Conservation (phyloP, 2,888 invertebrate genomes). For the Deroplatys truncata region DNA sequence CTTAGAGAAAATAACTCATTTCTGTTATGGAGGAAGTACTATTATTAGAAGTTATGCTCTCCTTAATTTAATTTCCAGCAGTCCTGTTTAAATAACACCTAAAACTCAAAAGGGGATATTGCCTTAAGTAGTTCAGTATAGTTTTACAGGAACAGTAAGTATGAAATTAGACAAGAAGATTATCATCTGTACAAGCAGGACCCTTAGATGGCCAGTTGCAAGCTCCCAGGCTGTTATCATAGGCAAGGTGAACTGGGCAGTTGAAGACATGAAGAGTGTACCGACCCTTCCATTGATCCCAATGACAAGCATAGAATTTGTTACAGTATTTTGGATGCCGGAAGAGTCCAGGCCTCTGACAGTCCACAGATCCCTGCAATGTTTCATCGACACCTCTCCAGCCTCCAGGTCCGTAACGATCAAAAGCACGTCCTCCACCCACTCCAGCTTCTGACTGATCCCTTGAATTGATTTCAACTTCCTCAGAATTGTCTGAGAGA, state of each 20-base stretch:
- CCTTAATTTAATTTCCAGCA: too few relatives aligned
- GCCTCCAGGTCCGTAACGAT: constrained; percentile 61
- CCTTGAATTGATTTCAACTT: neutral
- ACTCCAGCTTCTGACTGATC: constrained; percentile 30
- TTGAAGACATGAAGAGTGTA: constrained; percentile 73
- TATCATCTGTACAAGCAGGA: constrained; percentile 69
- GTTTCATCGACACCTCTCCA: constrained; percentile 56
- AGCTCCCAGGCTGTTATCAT: constrained; percentile 69
- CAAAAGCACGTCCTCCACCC: constrained; percentile 40
- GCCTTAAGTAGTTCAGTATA: neutral
- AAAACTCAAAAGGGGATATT: neutral
- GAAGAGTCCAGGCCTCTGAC: constrained; percentile 52
- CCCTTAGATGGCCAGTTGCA: constrained; percentile 81
- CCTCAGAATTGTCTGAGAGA: neutral
- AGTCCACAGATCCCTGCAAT: constrained; percentile 50
- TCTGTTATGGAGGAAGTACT: neutral
- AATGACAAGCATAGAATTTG: constrained; percentile 77
- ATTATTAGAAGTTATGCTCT: neutral
- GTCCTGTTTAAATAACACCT: neutral
- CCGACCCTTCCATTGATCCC: constrained; percentile 71
- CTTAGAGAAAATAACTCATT: neutral
- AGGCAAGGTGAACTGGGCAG: constrained; percentile 73
- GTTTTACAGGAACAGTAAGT: neutral
- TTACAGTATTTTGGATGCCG: constrained; percentile 72
- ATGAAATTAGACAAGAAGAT: constrained; percentile 51